These are phyloP conservation scores for Crenuchus spilurus DNA, from an alignment of 2,797 vertebrate genomes.

Conservation along the genomic window DNA sequence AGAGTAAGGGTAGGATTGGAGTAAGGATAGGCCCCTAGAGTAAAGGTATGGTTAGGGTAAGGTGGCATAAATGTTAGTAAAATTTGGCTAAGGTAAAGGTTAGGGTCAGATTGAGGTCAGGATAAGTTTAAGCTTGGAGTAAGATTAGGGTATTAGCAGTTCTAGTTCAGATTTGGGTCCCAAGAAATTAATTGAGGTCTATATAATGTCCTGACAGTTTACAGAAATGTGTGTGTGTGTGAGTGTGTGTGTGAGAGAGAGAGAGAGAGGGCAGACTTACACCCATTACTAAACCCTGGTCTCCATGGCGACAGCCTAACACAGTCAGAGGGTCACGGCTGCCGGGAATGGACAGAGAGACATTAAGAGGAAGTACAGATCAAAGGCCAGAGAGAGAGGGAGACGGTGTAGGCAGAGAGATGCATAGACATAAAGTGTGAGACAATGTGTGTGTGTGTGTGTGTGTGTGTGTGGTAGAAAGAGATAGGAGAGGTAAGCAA, in stretches of 20 bases:
- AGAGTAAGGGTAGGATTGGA: too few relatives aligned
- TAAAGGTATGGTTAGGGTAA: too few relatives aligned
- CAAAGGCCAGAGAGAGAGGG: slow-evolving; percentile 38
- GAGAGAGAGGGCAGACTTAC: slow-evolving; percentile 37
- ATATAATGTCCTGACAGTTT: too few relatives aligned
- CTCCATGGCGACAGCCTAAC: slow-evolving; percentile 64
- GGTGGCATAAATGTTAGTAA: too few relatives aligned
- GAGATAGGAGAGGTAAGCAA: background rate
- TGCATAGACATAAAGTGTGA: background rate
- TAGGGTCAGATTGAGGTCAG: too few relatives aligned
- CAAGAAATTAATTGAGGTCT: too few relatives aligned
- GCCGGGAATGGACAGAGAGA: slow-evolving; percentile 46
- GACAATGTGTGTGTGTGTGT: background rate
- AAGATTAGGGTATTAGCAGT: too few relatives aligned
- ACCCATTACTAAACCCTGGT: slow-evolving; percentile 52
- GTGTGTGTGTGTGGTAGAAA: background rate
- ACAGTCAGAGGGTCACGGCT: slow-evolving; percentile 56
- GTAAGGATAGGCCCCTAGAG: too few relatives aligned
- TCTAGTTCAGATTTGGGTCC: too few relatives aligned
- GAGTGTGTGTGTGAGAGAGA: slow-evolving; percentile 16
- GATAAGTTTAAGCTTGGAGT: too few relatives aligned
- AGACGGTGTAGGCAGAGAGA: background rate
- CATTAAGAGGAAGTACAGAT: slow-evolving; percentile 49
- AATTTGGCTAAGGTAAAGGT: too few relatives aligned
- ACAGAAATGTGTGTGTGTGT: slow-evolving; percentile 1